Base-by-base conservation (phyloP, 2,113 vertebrate genomes). In the Alectura lathami region DNA sequence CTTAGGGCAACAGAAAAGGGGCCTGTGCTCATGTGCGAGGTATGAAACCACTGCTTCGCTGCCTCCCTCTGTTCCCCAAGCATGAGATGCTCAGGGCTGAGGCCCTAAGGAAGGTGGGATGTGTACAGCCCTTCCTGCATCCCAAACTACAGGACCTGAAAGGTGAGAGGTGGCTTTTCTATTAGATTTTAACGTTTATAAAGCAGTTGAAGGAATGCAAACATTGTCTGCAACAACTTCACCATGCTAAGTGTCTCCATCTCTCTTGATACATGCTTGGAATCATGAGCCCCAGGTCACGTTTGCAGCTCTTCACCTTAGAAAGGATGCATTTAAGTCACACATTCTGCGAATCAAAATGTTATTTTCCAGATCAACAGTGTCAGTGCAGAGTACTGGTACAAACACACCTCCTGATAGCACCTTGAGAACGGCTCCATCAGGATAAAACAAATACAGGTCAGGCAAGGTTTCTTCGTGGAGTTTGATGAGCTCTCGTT, bases 1-100 rank as follows among this genome's bases (percentile, higher is more conserved):
- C 88, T 86, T 57, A 75, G 48, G 68, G 40, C 30, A 78, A 45
- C 40, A 45, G 14, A 12, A 34, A 78, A 81, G 20, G 29, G 5
- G 7, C 6, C 20, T 0, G 0, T 60, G 38, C 27, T 90, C 15
- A 43, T 1, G 1, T 29, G 11, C 1, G 0, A 13, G 17, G 21
- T 85, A 53, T 0, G 1, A 51, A 90, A 74, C 13, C 64, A 51
- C 21, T 14, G 23, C 27, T 72, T 90, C 70, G 40, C 8, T 27
- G 29, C 17, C 43, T 69, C 43, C 16, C 20, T 64, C 0, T 0
- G 12, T 17, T 82, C 42, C 38, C 32, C 47, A 40, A 48, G 75
- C 1, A 1, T 8, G 50, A 43, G 29, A 32, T 60, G 11, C 48
- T 84, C 47, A 50, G 51, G 38, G 36, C 43, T 4, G 12, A 62